Evolutionary conservation across 1,140 invertebrate genomes (phyloP).

Genomic region (Drosophila nigromelanica): DNA sequence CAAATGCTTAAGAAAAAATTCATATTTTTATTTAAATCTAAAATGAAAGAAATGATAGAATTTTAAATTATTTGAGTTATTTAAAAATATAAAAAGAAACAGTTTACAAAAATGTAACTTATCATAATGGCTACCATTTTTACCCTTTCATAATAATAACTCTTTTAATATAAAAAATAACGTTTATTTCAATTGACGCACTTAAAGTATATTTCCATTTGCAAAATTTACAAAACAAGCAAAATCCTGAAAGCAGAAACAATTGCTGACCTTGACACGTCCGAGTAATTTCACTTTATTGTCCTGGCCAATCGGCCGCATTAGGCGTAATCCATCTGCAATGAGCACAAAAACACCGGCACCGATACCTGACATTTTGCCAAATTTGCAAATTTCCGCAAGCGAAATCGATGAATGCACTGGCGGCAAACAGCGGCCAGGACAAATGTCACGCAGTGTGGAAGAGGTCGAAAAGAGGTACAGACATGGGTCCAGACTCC

Average conservation of each 20-base stretch:
- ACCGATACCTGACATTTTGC: conserved; percentile 65
- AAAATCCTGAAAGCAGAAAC: background rate
- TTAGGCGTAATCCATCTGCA: conserved; percentile 78
- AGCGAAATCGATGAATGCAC: conserved; percentile 73
- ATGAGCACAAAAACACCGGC: conserved; percentile 35
- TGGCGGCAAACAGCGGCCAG: conserved; percentile 1
- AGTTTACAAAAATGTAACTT: background rate
- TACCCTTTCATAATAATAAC: background rate
- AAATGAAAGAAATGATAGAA: no score
- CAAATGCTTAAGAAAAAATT: no score
- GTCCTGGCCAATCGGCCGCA: conserved; percentile 75
- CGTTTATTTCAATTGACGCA: background rate
- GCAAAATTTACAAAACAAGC: background rate
- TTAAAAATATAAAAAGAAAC: background rate
- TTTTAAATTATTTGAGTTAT: no score
- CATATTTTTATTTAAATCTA: no score
- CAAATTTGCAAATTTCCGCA: conserved; percentile 73
- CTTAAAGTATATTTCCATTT: conserved; percentile 4
- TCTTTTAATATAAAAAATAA: background rate
- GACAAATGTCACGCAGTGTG: conserved; percentile 40
- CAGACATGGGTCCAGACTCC: conserved; percentile 13
- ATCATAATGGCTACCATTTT: background rate
- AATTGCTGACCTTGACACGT: conserved; percentile 67
- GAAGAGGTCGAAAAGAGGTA: conserved; percentile 62
- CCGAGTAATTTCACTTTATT: conserved; percentile 76